These are phyloP conservation scores for Linyphia triangularis DNA, from an alignment of 2,888 invertebrate species.

Conservation along the genomic window DNA sequence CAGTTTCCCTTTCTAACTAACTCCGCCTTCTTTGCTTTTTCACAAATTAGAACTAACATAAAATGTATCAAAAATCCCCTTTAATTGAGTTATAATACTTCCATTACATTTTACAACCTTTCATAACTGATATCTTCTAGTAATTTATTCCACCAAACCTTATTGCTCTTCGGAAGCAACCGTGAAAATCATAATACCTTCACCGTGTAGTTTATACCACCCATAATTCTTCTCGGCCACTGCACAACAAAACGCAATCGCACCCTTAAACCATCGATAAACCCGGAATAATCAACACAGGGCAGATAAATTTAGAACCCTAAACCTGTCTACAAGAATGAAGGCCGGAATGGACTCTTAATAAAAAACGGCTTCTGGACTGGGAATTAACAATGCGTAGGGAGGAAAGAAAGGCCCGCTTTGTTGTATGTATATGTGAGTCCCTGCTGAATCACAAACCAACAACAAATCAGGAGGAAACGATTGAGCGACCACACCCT, in stretches of 20 bases:
- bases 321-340: slow-evolving; percentile 48
- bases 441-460: not conserved
- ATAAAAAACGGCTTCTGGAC: slow-evolving; percentile 27
- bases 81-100: too few relatives aligned
- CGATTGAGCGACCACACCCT: slow-evolving; percentile 52
- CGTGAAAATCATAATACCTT: not conserved
- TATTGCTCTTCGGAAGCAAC: not conserved
- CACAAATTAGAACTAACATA: too few relatives aligned
- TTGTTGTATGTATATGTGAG: not conserved
- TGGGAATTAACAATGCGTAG: slow-evolving; percentile 10
- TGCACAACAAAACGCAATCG: slow-evolving; percentile 10
- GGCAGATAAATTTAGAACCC: slow-evolving; percentile 44
- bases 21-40: too few relatives aligned
- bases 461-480: slow-evolving; percentile 58
- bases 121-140: too few relatives aligned
- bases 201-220: not conserved
- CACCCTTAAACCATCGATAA: slow-evolving; percentile 43
- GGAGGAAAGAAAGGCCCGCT: slow-evolving; percentile 1
- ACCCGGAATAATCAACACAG: slow-evolving; percentile 23
- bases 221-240: slow-evolving; percentile 9
- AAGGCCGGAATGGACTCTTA: slow-evolving; percentile 57
- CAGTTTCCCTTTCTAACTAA: too few relatives aligned
- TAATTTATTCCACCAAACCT: not conserved
- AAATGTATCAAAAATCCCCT: too few relatives aligned
- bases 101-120: too few relatives aligned